Base-by-base conservation (phyloP, 2,888 invertebrate species). In the Lasioglossum marginatum region DNA sequence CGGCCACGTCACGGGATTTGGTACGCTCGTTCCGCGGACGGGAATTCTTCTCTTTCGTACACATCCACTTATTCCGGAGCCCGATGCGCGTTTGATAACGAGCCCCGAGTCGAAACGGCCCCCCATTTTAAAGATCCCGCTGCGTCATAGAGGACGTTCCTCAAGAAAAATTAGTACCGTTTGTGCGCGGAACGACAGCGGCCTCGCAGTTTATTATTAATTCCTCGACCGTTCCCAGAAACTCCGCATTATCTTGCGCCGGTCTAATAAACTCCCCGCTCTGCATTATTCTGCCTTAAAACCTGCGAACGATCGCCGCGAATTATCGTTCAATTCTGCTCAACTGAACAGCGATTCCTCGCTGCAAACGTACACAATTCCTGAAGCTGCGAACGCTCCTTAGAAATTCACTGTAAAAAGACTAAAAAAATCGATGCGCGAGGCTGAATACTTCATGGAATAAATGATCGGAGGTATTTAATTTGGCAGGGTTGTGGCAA, bases 51-150 rank as follows among this genome's bases (percentile, higher is more conserved):
- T 87, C 84, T 82, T 85, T 89, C 85, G 81, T 86, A 79, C 77
- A 60, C 87, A 76, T 73, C 83, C 60, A 74, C 83, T 77, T 83
- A 82, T 86, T 89, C 76, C 83, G 63, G 86, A 68, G 72, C 79
- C 74, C 88, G 93, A 94, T 94, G 91, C 87, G 88, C 89, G 86
- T 88, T 89, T 89, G 94, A 94, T 93, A 93, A 94, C 92, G 90
- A 93, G 87, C 87, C 52, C 88, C 79, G 87, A 86, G 83, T 81
- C 85, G 81, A 82, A 79, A 86, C 72, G 81, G 72, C 79, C 83
- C 73, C 81, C 83, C 73, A 70, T 73, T 52, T 78, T 16, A 48
- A 71, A 81, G 76, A 76, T 40, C 72, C 82, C 27, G 68, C 77
- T 77, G 68, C 71, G 60, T 76, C 60, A 68, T 45, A 48, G 77